These are phyloP conservation scores for Temnothorax ravouxi DNA, from an alignment of 2,888 invertebrate species.

Conservation along the genomic window DNA sequence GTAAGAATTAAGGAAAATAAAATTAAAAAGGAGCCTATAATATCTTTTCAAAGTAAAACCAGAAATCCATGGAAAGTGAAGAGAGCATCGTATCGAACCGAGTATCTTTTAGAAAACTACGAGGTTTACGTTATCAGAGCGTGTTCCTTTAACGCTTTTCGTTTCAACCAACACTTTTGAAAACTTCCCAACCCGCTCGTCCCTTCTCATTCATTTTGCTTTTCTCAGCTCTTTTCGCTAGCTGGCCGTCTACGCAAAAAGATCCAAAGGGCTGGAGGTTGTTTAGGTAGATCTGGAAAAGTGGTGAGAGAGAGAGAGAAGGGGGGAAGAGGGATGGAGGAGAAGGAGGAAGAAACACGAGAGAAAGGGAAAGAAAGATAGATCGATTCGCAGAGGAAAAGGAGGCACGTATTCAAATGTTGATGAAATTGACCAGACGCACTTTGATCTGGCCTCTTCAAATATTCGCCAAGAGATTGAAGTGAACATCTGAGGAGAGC, in stretches of 20 bases:
- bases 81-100: constrained; percentile 65
- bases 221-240: constrained; percentile 75
- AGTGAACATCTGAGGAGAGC: constrained; percentile 85
- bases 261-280: constrained; percentile 72
- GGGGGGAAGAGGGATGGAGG: constrained; percentile 32
- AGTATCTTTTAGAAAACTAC: constrained; percentile 71
- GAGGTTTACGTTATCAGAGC: constrained; percentile 73
- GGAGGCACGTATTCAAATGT: constrained; percentile 85
- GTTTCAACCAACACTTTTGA: constrained; percentile 78
- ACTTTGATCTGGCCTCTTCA: constrained; percentile 86
- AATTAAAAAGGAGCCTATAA: neutral
- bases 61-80: constrained; percentile 62
- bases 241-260: constrained; percentile 72
- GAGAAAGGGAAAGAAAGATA: constrained; percentile 35
- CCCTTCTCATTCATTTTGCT: constrained; percentile 52
- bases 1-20: neutral
- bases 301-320: constrained; percentile 30
- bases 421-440: constrained; percentile 86
- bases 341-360: neutral
- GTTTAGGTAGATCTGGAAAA: constrained; percentile 69
- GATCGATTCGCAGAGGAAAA: constrained; percentile 32
- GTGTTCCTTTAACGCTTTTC: constrained; percentile 75
- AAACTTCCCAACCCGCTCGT: constrained; percentile 71
- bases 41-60: constrained; percentile 1
- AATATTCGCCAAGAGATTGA: constrained; percentile 86